These are phyloP conservation scores for Uloborus diversus DNA, from an alignment of 1,140 invertebrate species.

Conservation along the genomic window DNA sequence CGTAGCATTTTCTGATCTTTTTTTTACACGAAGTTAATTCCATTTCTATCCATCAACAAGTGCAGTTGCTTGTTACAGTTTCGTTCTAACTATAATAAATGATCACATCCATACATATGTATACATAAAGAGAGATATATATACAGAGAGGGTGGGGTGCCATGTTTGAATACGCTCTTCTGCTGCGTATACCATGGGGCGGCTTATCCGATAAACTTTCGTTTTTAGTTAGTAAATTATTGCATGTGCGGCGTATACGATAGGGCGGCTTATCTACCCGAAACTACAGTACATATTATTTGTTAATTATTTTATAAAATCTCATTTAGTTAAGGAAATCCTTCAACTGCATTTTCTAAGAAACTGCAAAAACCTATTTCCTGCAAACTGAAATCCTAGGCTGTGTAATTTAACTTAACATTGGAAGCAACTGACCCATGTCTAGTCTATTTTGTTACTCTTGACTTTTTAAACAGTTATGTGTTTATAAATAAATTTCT, in stretches of 20 bases:
- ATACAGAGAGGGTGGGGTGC: no score
- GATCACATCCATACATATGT: no score
- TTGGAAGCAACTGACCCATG: constrained; percentile 10
- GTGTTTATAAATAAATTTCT: constrained; percentile 15
- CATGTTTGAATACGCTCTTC: no score
- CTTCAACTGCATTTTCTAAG: background rate
- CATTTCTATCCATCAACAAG: no score
- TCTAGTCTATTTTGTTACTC: constrained; percentile 41
- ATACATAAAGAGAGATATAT: no score
- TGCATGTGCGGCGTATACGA: background rate
- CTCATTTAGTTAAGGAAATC: background rate
- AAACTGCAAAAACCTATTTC: background rate
- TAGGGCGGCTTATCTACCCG: background rate
- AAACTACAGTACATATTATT: background rate
- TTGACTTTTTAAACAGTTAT: constrained; percentile 25
- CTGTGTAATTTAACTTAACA: background rate
- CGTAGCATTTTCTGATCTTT: no score
- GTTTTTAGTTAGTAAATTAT: background rate
- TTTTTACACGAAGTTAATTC: no score
- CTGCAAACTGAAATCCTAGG: background rate
- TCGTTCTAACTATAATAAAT: no score
- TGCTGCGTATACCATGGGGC: no score
- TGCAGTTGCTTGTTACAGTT: no score
- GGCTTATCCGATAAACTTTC: no score
- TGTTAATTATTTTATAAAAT: background rate